These are phyloP conservation scores for Noctua janthina DNA, from an alignment of 2,888 invertebrate species.

Conservation along the genomic window DNA sequence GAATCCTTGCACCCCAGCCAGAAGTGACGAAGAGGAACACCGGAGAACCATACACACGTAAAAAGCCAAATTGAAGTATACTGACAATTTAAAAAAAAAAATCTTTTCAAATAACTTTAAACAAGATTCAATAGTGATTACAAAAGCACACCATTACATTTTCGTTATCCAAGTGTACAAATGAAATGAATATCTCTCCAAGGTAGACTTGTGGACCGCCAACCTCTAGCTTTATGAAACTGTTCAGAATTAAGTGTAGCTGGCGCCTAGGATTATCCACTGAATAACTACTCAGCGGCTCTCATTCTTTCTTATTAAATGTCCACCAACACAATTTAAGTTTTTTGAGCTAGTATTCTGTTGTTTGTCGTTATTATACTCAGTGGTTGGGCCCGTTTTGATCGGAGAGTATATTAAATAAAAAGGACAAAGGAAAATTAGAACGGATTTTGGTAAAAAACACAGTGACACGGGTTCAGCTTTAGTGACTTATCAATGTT, in stretches of 20 bases:
- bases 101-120: neutral
- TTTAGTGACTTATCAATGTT: neutral
- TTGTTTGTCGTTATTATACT: constrained; percentile 21
- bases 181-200: constrained; percentile 15
- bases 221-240: constrained; percentile 22
- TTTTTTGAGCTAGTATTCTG: constrained; percentile 32
- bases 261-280: constrained; percentile 32
- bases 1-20: too few species aligned
- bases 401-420: neutral
- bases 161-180: neutral
- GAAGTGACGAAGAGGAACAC: too few species aligned
- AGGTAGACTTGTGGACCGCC: neutral
- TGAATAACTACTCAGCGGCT: constrained; percentile 18
- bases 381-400: constrained; percentile 11
- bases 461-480: neutral
- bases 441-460: neutral
- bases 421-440: neutral
- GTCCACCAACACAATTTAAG: constrained; percentile 57
- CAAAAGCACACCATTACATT: neutral
- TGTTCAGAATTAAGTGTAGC: constrained; percentile 16
- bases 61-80: too few species aligned
- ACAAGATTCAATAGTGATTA: constrained; percentile 13
- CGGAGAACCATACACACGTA: too few species aligned
- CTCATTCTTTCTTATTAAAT: constrained; percentile 45
- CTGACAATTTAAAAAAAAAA: too few species aligned